phyloP scores from a whole-genome alignment of 2,113 vertebrate genomes.

The Protobothrops mucrosquamatus region DNA sequence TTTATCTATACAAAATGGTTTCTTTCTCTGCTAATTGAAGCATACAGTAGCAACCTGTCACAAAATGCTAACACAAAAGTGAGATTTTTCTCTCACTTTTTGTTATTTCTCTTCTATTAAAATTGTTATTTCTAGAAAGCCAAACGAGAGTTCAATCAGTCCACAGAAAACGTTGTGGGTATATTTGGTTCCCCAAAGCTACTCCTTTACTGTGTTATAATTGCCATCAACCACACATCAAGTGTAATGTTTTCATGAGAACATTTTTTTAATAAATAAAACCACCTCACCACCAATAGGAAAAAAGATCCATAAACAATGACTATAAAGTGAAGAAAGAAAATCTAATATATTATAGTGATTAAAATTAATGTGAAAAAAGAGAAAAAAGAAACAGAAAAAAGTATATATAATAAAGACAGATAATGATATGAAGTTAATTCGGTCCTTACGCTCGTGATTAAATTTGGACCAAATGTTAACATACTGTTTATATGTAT shows the following conservation, averaged over 20 bases:
- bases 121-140: background rate
- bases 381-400: background rate
- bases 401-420: background rate
- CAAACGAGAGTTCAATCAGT: background rate
- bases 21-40: slow-evolving; percentile 9
- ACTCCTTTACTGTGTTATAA: background rate
- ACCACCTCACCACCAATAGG: background rate
- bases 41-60: background rate
- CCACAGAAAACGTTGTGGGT: background rate
- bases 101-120: background rate
- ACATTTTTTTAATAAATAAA: background rate
- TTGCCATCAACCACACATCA: background rate
- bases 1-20: background rate
- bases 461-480: background rate
- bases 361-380: background rate
- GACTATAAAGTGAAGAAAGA: background rate
- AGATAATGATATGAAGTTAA: background rate
- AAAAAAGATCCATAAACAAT: background rate
- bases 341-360: background rate
- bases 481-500: background rate
- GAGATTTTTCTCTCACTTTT: background rate
- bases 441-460: background rate
- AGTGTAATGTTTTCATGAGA: background rate
- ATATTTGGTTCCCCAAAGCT: background rate
- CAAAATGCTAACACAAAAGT: background rate